Evolutionary conservation across 2,113 vertebrate species (phyloP).

Genomic region (Chaenogobius annularis): DNA sequence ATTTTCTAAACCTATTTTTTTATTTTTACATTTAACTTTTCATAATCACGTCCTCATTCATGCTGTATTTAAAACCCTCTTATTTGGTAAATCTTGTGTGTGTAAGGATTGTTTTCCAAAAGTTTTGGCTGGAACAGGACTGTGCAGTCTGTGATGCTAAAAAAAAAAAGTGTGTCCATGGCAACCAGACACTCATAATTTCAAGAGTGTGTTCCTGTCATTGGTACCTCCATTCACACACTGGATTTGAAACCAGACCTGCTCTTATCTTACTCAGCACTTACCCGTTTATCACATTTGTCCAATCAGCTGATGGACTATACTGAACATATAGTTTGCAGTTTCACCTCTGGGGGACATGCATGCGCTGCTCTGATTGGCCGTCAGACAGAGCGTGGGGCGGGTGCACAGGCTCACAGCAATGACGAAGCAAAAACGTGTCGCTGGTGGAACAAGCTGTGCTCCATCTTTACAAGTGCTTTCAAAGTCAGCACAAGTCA

Average conservation of each 20-base stretch:
- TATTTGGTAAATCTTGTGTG: constrained; percentile 59
- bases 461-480: constrained; percentile 52
- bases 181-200: constrained; percentile 66
- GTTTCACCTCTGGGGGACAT: constrained; percentile 10
- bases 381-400: constrained; percentile 47
- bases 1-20: neutral
- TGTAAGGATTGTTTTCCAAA: constrained; percentile 40
- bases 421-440: constrained; percentile 75
- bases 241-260: neutral
- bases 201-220: constrained; percentile 21
- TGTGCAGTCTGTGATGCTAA: constrained; percentile 18
- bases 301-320: constrained; percentile 4
- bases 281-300: neutral
- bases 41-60: neutral
- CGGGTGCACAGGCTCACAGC: constrained; percentile 51
- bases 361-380: constrained; percentile 42
- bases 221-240: constrained; percentile 5
- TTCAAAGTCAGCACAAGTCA: constrained; percentile 28
- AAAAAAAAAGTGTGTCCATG: constrained; percentile 64
- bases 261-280: neutral
- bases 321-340: constrained; percentile 16
- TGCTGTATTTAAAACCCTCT: constrained; percentile 10
- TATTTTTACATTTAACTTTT: too few species aligned
- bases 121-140: constrained; percentile 33
- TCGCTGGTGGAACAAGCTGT: constrained; percentile 59